phyloP scores from a whole-genome alignment of 1,140 invertebrate species.

The Drosophila tani region DNA sequence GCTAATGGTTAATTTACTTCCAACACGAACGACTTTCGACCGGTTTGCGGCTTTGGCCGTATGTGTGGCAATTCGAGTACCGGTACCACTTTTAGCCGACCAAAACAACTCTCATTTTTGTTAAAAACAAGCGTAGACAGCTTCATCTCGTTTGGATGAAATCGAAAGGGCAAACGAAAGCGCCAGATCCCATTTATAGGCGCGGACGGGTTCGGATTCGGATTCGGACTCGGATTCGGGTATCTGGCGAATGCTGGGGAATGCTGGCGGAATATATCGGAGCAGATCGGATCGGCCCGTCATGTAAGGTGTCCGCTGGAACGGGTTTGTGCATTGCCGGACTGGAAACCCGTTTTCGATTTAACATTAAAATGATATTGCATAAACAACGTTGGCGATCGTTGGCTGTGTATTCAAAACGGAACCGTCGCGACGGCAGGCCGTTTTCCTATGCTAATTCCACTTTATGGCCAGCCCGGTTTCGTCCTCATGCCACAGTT shows the following conservation, averaged over 20 bases:
- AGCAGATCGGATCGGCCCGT: slow-evolving; percentile 4
- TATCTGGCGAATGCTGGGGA: slow-evolving; percentile 46
- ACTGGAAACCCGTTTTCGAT: slow-evolving; percentile 68
- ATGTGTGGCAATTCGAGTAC: slow-evolving; percentile 33
- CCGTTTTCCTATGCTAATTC: slow-evolving; percentile 73
- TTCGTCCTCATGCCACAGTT: slow-evolving; percentile 72
- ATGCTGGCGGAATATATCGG: slow-evolving; percentile 14
- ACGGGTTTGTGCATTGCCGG: slow-evolving; percentile 74
- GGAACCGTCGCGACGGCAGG: slow-evolving; percentile 53
- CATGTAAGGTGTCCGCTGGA: slow-evolving; percentile 67
- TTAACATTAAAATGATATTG: slow-evolving; percentile 74
- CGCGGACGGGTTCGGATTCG: slow-evolving; percentile 9
- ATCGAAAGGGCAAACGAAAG: slow-evolving; percentile 79
- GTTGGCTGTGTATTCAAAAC: slow-evolving; percentile 47
- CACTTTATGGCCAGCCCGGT: slow-evolving; percentile 53
- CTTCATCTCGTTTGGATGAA: slow-evolving; percentile 53
- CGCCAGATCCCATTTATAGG: slow-evolving; percentile 19
- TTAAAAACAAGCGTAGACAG: slow-evolving; percentile 11
- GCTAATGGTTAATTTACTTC: slow-evolving; percentile 37
- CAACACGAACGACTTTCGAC: slow-evolving; percentile 42
- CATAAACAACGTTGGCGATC: slow-evolving; percentile 64
- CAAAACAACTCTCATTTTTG: slow-evolving; percentile 77
- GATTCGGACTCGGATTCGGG: slow-evolving; percentile 10
- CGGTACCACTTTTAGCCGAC: slow-evolving; percentile 62
- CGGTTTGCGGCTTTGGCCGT: slow-evolving; percentile 67